Base-by-base conservation (phyloP, 2,113 vertebrate genomes). In the Nesogale talazaci region DNA sequence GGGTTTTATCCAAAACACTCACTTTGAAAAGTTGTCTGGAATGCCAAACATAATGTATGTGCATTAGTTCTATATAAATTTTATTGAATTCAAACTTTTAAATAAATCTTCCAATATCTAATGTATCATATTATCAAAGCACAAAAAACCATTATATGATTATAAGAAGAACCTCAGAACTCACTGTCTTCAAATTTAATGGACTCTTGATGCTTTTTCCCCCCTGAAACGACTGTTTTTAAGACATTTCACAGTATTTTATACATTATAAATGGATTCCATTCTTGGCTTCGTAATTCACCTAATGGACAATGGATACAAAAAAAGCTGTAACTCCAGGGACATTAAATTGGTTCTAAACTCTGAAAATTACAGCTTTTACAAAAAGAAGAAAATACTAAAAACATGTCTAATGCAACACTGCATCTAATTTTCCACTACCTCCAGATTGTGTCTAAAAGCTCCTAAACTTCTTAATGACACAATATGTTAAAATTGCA, bases 331-430 rank as follows among this genome's bases (percentile, higher is more conserved):
- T 96, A 97, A 97, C 98, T 98, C 97, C 95, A 97, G 98, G 98
- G 98, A 98, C 98, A 98, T 98, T 98, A 98, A 98, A 98, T 98
- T 98, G 97, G 97, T 97, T 98, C 98, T 98, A 98, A 98, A 98
- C 97, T 98, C 97, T 97, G 97, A 98, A 98, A 98, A 98, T 98
- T 98, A 97, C 97, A 98, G 98, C 98, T 98, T 98, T 98, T 98
- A 98, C 97, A 98, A 98, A 98, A 98, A 98, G 96, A 98, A 98
- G 96, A 98, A 98, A 98, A 98, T 98, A 98, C 97, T 98, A 98
- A 98, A 98, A 98, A 98, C 98, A 98, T 97, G 97, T 95, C 98
- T 98, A 98, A 98, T 98, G 98, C 97, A 98, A 98, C 97, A 98
- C 97, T 97, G 97, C 96, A 97, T 98, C 98, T 98, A 98, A 98